Base-by-base conservation (phyloP, 2,113 vertebrate genomes). In the Limanda limanda region DNA sequence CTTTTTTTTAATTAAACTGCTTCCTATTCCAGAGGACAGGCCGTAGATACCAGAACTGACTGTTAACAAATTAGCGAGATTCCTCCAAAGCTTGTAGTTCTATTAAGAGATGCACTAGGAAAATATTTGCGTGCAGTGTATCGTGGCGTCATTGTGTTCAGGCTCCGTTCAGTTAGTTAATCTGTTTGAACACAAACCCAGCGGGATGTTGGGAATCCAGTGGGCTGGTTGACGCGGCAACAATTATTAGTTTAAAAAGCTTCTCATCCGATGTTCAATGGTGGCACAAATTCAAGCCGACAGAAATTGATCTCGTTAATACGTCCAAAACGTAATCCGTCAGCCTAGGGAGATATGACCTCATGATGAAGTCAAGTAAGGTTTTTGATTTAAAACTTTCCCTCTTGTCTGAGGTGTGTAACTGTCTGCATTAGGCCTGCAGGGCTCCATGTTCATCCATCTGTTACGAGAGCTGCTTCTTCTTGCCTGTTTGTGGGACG, bases 1-100 rank as follows among this genome's bases (percentile, higher is more conserved):
- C 76, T 80, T 31, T 31, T 31, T 31, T 76, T 55, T 85, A 82
- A 72, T 83, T 63, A 76, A 89, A 84, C 57, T n/a, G 20, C 31
- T 75, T 70, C 60, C 24, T 74, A 58, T 74, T 76, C 35, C 59
- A 67, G 40, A 62, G 51, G 37, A 73, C 13, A 12, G 15, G 3
- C 11, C 6, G 31, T 1, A 35, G 64, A 65, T 35, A 58, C 59
- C 55, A 68, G 25, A 64, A 61, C 27, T 56, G 24, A 57, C 62
- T 59, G 70, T 42, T 67, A n/a, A 12, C 31, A 71, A 62, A 71
- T 56, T 42, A 48, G 67, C 45, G 23, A 14, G 18, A 78, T 21
- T 60, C 61, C 23, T 65, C 1, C 7, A 18, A 1, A 0, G 0
- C 40, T 56, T 35, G 7, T 48, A 72, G 12, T 64, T 72, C 23